These are phyloP conservation scores for Sebastes oblongus DNA, from an alignment of 2,797 vertebrate genomes.

Conservation along the genomic window DNA sequence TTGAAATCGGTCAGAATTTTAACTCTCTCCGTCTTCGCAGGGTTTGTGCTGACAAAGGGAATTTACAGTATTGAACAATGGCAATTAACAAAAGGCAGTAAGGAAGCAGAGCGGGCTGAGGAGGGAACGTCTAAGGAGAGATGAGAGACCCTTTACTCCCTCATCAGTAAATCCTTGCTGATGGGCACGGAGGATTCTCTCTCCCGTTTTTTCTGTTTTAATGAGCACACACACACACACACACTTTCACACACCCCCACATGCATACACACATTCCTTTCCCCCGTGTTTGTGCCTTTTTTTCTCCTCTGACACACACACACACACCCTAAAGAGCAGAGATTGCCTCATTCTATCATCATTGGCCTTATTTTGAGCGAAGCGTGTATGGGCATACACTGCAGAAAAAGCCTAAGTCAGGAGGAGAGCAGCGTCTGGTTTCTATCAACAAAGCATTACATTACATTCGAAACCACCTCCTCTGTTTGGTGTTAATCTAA, in stretches of 20 bases:
- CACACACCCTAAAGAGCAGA: slow-evolving; percentile 65
- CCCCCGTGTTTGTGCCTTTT: slow-evolving; percentile 60
- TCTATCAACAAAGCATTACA: slow-evolving; percentile 62
- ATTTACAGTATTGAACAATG: slow-evolving; percentile 69
- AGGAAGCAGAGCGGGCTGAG: slow-evolving; percentile 43
- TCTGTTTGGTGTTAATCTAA: slow-evolving; percentile 70
- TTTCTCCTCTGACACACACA: slow-evolving; percentile 32
- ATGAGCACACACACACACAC: slow-evolving; percentile 63
- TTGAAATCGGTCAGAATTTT: slow-evolving; percentile 65
- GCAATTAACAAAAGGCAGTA: slow-evolving; percentile 69
- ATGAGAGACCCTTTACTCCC: slow-evolving; percentile 77
- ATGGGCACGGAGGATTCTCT: slow-evolving; percentile 67
- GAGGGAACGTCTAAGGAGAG: slow-evolving; percentile 63
- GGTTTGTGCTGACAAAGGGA: slow-evolving; percentile 66
- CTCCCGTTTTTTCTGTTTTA: slow-evolving; percentile 61
- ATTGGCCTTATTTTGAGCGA: slow-evolving; percentile 78
- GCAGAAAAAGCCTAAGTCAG: slow-evolving; percentile 57
- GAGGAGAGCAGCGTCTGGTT: slow-evolving; percentile 55
- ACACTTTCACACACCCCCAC: slow-evolving; percentile 40
- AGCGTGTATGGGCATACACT: slow-evolving; percentile 44
- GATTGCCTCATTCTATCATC: slow-evolving; percentile 84
- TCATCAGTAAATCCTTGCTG: slow-evolving; percentile 80
- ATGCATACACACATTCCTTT: slow-evolving; percentile 29
- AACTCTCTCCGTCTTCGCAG: slow-evolving; percentile 42
- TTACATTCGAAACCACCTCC: slow-evolving; percentile 58